These are phyloP conservation scores for Leptodactylus fallax DNA, from an alignment of 2,797 vertebrate species.

Conservation along the genomic window DNA sequence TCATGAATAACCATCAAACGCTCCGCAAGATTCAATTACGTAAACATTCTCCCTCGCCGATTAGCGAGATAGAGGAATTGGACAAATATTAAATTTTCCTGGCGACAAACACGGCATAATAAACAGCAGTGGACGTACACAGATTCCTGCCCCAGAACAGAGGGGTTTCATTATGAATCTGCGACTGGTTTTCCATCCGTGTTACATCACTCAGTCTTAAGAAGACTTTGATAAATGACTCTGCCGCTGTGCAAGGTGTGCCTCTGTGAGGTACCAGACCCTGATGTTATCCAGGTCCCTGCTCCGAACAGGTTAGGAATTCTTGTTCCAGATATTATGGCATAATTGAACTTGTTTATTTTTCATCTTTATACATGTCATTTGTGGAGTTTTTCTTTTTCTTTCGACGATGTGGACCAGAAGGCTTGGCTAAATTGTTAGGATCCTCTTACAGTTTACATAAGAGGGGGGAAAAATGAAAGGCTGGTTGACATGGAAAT, in stretches of 20 bases:
- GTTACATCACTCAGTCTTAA: conserved; percentile 44
- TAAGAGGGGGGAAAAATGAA: conserved; percentile 45
- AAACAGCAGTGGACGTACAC: conserved; percentile 19
- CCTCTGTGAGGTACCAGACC: conserved; percentile 50
- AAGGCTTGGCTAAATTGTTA: conserved; percentile 53
- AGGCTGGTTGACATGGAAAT: conserved; percentile 32
- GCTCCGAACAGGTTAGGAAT: conserved; percentile 56
- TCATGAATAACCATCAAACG: conserved; percentile 27
- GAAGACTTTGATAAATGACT: conserved; percentile 62
- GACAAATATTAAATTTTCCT: conserved; percentile 18
- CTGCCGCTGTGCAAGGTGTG: conserved; percentile 52
- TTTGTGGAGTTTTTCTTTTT: conserved; percentile 51
- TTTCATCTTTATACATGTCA: conserved; percentile 56
- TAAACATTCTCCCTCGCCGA: conserved; percentile 15
- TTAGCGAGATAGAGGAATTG: conserved; percentile 18
- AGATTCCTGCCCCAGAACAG: conserved; percentile 14
- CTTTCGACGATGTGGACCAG: conserved; percentile 56
- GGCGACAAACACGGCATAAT: conserved; percentile 41
- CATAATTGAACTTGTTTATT: conserved; percentile 61
- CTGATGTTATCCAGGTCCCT: conserved; percentile 60
- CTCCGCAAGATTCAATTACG: conserved; percentile 8
- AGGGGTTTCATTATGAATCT: conserved; percentile 33
- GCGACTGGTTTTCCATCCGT: conserved; percentile 45
- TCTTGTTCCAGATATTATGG: conserved; percentile 54
- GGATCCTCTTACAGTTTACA: conserved; percentile 60